Evolutionary conservation across 2,888 invertebrate genomes (phyloP), one percentile per base, ranked within the genome.

Genomic region (Hydrotaea diabolus): DNA sequence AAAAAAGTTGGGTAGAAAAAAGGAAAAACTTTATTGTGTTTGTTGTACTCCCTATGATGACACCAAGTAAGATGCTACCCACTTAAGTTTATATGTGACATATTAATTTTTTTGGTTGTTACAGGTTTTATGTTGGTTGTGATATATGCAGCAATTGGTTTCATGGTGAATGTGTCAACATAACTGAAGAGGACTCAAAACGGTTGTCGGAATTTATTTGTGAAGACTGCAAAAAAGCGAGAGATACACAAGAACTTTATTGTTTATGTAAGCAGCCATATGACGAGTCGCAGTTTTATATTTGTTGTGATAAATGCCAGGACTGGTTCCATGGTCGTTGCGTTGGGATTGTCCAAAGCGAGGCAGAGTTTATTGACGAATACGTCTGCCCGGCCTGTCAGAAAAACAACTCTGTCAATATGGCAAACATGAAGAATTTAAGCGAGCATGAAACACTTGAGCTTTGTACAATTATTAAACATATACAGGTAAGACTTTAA

Each of bases 281-380:
- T 92, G 98, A 99, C 93, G 98, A 98, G 93, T 97, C 98, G 90
- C 98, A 98, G 93, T 99, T 99, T 94, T 99, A 99, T 93, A 98
- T 99, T 90, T 99, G 98, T 91, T 99, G 99, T 92, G 99, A 99
- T 93, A 96, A 96, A 86, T 99, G 99, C 93, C 98, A 99, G 92
- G 99, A 98, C 93, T 99, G 99, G 99, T 99, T 98, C 93, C 99
- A 99, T 92, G 99, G 99, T 8, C 95, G 97, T 80, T 99, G 99
- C 93, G 99, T 99, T 62, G 99, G 99, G 53, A 97, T 98, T 89
- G 93, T 98, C 72, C 98, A 97, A 90, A 97, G 97, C 2, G 98
- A 98, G 91, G 98, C 98, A 23, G 97, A 98, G 90, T 96, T 96
- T 88, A 97, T 99, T 88, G 98, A 98, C 89, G 98, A 98, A 89